phyloP scores from a whole-genome alignment of 2,113 vertebrate species.

The Solea senegalensis region DNA sequence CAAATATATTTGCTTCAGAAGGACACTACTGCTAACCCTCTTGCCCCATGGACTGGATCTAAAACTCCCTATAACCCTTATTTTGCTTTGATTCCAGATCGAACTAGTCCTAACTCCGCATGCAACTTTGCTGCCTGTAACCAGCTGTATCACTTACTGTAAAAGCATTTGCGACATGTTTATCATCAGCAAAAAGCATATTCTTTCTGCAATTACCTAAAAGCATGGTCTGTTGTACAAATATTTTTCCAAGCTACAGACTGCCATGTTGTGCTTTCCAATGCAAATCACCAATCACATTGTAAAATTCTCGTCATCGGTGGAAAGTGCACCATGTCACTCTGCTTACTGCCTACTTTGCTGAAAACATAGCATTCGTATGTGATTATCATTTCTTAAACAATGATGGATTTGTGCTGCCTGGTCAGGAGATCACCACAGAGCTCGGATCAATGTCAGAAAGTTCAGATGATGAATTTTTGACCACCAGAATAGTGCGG shows the following conservation, averaged over 20 bases:
- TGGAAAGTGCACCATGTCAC: slow-evolving; percentile 61
- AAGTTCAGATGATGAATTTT: slow-evolving; percentile 90
- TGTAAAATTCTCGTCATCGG: slow-evolving; percentile 1
- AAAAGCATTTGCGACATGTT: not conserved
- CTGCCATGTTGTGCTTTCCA: slow-evolving; percentile 59
- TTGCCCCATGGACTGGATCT: slow-evolving; percentile 46
- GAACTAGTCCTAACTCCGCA: slow-evolving; percentile 59
- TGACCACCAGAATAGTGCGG: slow-evolving; percentile 91
- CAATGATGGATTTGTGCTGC: slow-evolving; percentile 77
- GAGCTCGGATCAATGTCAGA: slow-evolving; percentile 87
- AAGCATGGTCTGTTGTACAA: slow-evolving; percentile 54
- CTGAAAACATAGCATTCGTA: slow-evolving; percentile 23
- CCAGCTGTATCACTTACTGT: slow-evolving; percentile 19
- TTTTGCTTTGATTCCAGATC: slow-evolving; percentile 51
- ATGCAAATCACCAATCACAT: not conserved
- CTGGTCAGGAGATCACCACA: slow-evolving; percentile 85
- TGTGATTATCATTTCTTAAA: slow-evolving; percentile 27
- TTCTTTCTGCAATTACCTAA: slow-evolving; percentile 2
- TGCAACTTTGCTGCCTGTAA: slow-evolving; percentile 51
- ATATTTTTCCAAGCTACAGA: slow-evolving; percentile 30
- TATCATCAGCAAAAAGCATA: slow-evolving; percentile 1
- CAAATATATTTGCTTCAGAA: slow-evolving; percentile 48
- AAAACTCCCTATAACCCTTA: slow-evolving; percentile 30
- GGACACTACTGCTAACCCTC: slow-evolving; percentile 68
- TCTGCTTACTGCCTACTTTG: slow-evolving; percentile 55